Conservation (phyloP, 2,113 vertebrate genomes). For the Bubalus kerabau region DNA sequence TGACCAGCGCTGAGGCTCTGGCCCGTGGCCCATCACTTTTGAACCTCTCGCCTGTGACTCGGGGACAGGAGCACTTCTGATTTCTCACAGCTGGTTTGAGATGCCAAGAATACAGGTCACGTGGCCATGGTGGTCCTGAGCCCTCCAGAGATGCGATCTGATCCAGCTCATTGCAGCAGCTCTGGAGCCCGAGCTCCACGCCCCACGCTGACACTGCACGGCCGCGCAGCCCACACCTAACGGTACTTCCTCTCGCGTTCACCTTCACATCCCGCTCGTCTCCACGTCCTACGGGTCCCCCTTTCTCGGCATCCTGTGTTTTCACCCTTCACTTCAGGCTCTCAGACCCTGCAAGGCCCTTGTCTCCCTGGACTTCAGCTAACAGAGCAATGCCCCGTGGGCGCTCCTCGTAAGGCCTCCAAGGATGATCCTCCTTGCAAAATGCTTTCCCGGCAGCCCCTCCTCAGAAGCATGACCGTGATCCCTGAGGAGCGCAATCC, state of each 20-base stretch:
- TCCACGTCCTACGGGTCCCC: accelerated
- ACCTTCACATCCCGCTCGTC: neutral
- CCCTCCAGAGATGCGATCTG: neutral
- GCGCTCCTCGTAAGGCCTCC: neutral
- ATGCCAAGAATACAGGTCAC: neutral
- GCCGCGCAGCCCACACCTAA: neutral
- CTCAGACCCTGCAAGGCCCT: neutral
- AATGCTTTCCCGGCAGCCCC: neutral
- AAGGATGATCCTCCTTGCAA: neutral
- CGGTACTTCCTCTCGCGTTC: neutral
- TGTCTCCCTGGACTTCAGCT: neutral
- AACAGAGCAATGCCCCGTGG: neutral
- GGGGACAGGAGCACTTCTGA: neutral
- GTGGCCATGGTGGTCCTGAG: neutral
- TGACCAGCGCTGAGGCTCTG: neutral
- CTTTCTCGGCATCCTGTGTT: accelerated
- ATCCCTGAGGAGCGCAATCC: accelerated
- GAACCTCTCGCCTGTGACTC: neutral
- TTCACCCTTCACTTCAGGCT: neutral
- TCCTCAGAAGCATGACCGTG: neutral
- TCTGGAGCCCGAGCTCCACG: neutral
- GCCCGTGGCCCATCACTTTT: neutral
- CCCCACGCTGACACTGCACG: neutral
- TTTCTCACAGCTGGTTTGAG: neutral
- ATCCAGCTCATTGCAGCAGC: neutral